Evolutionary conservation across 2,113 vertebrate species (phyloP).

Genomic region (Psettodes erumei): DNA sequence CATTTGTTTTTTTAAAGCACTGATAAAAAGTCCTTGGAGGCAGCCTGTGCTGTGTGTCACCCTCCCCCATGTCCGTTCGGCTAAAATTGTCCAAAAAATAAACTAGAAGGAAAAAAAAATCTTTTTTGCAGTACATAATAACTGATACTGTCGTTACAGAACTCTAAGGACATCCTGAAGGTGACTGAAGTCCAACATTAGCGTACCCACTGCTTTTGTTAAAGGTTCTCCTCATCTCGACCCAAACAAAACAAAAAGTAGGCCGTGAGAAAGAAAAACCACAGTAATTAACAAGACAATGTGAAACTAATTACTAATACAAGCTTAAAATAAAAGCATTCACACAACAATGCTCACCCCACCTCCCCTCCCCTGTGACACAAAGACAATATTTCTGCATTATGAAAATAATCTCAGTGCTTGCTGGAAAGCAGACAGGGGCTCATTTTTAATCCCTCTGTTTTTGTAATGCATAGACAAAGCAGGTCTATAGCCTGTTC

Average conservation of each 20-base stretch:
- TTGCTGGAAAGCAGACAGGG: constrained; percentile 56
- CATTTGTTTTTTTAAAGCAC: constrained; percentile 44
- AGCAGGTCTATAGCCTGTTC: constrained; percentile 53
- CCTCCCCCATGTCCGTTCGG: constrained; percentile 10
- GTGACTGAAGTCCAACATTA: not conserved
- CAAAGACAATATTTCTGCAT: constrained; percentile 55
- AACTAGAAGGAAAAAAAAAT: not conserved
- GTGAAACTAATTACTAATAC: constrained; percentile 61
- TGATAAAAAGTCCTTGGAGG: constrained; percentile 44
- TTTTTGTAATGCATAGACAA: constrained; percentile 60
- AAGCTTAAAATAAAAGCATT: constrained; percentile 57
- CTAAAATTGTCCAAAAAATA: constrained; percentile 1
- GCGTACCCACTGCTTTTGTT: too few species aligned
- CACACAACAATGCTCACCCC: constrained; percentile 48
- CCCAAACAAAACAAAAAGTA: constrained; percentile 49
- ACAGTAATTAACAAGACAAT: constrained; percentile 70
- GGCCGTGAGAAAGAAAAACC: constrained; percentile 70
- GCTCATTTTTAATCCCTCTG: constrained; percentile 65
- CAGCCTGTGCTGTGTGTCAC: constrained; percentile 20
- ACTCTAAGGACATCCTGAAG: not conserved
- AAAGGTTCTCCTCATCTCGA: not conserved
- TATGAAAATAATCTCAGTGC: constrained; percentile 62
- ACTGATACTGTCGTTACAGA: not conserved
- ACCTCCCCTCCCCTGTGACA: constrained; percentile 28
- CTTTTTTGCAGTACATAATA: constrained; percentile 12